Percentiles rank a stretch among this genome's conserved stretches.
These are phyloP conservation scores for Chrysaora quinquecirrha DNA, from an alignment of 30 jellyfish, hydroid and myxozoan species.

Conservation along the genomic window DNA sequence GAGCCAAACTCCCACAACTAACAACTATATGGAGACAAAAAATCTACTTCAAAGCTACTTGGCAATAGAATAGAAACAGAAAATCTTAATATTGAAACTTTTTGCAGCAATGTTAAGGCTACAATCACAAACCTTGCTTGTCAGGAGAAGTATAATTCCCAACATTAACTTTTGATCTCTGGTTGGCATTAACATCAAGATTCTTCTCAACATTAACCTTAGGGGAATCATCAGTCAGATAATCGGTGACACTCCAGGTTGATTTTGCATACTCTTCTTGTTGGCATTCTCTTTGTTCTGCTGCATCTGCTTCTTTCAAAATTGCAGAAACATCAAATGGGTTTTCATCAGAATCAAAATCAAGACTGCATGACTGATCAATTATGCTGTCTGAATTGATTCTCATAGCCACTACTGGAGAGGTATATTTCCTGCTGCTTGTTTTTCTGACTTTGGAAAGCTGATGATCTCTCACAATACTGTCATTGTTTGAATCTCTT, in stretches of 20 bases:
- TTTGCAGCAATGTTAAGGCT: too few species aligned
- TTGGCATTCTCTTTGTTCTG: constrained; percentile 23
- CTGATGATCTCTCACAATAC: neutral
- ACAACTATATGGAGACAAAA: too few species aligned
- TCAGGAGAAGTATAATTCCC: neutral
- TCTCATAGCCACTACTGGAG: constrained; percentile 31
- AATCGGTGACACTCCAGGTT: constrained; percentile 53
- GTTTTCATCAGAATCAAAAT: constrained; percentile 69
- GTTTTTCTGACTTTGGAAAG: constrained; percentile 37
- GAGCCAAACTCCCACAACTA: too few species aligned
- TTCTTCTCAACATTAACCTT: neutral
- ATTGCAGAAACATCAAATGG: constrained; percentile 92
- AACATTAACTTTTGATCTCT: neutral
- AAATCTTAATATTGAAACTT: too few species aligned
- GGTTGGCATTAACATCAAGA: neutral
- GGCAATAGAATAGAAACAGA: too few species aligned
- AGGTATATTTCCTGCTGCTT: constrained; percentile 39
- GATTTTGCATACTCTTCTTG: constrained; percentile 30
- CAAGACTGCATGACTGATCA: constrained; percentile 49
- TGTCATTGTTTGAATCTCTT: neutral
- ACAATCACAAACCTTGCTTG: neutral
- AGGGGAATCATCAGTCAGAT: constrained; percentile 41
- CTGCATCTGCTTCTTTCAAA: constrained; percentile 75
- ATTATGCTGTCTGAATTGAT: neutral
- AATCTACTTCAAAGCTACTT: too few species aligned